A percentile compares a stretch with the other conserved stretches of the same genome.
These are phyloP conservation scores for Strix uralensis DNA, from an alignment of 2,113 vertebrate species.

Conservation along the genomic window DNA sequence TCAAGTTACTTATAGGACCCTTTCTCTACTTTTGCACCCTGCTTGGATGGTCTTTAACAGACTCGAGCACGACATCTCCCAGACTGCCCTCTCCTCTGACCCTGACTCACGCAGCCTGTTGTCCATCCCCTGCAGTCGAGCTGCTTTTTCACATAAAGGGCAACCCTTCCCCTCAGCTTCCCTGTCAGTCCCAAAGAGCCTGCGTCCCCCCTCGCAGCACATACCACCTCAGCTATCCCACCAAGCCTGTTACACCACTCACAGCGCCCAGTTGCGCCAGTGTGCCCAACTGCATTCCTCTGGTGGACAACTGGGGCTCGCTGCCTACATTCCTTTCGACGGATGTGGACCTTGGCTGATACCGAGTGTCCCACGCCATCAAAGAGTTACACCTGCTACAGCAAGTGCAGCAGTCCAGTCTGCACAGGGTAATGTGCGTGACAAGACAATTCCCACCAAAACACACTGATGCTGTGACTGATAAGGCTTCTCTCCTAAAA, in stretches of 20 bases:
- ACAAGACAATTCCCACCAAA: not conserved
- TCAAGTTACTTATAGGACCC: not conserved
- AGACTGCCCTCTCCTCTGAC: not conserved
- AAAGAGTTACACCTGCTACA: not conserved
- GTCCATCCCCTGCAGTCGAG: not conserved
- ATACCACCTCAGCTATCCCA: not conserved
- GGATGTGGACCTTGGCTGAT: not conserved
- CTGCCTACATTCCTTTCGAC: not conserved
- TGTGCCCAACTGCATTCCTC: not conserved
- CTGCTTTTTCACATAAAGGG: not conserved
- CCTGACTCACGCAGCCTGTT: not conserved
- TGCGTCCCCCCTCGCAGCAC: rapidly evolving
- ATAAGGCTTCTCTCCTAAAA: not conserved
- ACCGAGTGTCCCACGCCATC: rapidly evolving
- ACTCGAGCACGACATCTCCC: not conserved
- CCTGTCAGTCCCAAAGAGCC: not conserved
- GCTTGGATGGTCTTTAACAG: not conserved
- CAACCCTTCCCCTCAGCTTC: not conserved
- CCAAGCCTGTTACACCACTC: not conserved
- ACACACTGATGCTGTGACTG: not conserved
- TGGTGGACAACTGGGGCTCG: not conserved
- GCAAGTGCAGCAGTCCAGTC: not conserved
- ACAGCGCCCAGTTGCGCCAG: not conserved
- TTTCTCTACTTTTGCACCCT: not conserved
- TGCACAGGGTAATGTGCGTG: not conserved